Evolutionary conservation across 2,113 vertebrate genomes (phyloP), one percentile per base, ranked within the genome.

Genomic region (Etia nguti): DNA sequence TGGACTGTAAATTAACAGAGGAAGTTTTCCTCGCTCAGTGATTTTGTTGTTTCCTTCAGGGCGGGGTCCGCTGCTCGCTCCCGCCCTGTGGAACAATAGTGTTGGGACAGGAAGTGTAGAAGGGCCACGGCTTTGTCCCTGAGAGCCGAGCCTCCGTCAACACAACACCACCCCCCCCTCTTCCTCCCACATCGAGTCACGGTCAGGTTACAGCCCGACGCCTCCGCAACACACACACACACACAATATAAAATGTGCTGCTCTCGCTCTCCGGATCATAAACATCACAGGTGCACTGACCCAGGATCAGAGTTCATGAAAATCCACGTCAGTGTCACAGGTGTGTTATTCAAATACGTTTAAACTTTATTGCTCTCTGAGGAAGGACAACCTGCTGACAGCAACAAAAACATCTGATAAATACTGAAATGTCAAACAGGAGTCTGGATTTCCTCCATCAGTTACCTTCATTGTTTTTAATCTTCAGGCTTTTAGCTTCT

Each of bases 31-130:
- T 9, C 62, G 31, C 56, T 85, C 46, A 3, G 56, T 57, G 68
- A 18, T 50, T 5, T 24, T 34, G 73, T 46, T 7, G 31, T 46
- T 80, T 46, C 62, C 81, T 6, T 50, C 34, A 2, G 48, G 18
- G 55, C 29, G 38, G 62, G 68, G 11, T 36, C 15, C 3, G n/a
- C 88, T 65, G 26, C 56, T 29, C 22, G 50, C 77, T 48, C 81
- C 43, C 29, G 11, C 87, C 89, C 84, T 60, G 41, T 86, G 81
- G 85, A 94, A 94, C 92, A 91, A 95, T 93, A 48, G 82, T 18
- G 73, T 60, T 38, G 86, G 90, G 79, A 90, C 24, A 95, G 94
- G 93, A 95, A 95, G 89, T 89, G 86, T 4, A 77, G 88, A 88
- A 79, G 90, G 56, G 90, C 85, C 90, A 85, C 29, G 34, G 90